phyloP scores from a whole-genome alignment of 2,888 invertebrate genomes.

The Dusona sp. region DNA sequence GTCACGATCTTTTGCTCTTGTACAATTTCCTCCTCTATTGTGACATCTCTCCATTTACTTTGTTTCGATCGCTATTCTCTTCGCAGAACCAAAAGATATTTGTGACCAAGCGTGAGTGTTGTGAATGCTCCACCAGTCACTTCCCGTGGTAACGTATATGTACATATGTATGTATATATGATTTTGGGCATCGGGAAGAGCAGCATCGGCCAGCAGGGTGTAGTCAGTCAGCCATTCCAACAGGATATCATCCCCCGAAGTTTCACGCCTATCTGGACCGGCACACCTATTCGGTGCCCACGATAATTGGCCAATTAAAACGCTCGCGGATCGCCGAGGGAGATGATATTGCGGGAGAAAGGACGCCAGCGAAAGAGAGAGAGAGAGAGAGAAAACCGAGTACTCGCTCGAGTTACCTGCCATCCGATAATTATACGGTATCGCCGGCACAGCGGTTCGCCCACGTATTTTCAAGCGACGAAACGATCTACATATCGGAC shows the following conservation, averaged over 20 bases:
- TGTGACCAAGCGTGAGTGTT: constrained; percentile 55
- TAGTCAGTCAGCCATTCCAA: constrained; percentile 78
- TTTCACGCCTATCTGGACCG: constrained; percentile 83
- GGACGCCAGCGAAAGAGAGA: constrained; percentile 65
- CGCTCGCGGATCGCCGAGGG: constrained; percentile 71
- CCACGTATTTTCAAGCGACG: constrained; percentile 81
- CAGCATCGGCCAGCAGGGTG: constrained; percentile 37
- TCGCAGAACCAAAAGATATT: constrained; percentile 61
- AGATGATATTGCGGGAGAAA: constrained; percentile 70
- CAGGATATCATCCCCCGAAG: constrained; percentile 79
- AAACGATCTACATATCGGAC: constrained; percentile 45
- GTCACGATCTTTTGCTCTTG: constrained; percentile 17
- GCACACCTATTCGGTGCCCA: constrained; percentile 82
- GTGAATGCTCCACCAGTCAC: constrained; percentile 45
- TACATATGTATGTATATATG: constrained; percentile 10
- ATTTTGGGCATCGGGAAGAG: constrained; percentile 55
- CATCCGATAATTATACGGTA: constrained; percentile 82
- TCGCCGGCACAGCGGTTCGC: constrained; percentile 79
- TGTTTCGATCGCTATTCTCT: constrained; percentile 38
- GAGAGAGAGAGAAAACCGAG: constrained; percentile 50
- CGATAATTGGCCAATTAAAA: constrained; percentile 85
- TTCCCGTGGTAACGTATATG: constrained; percentile 37
- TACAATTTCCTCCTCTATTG: constrained; percentile 24
- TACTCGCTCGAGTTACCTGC: constrained; percentile 80
- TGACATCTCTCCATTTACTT: constrained; percentile 47